Conservation (phyloP, 2,797 vertebrate genomes). For the Harpagifer antarcticus region DNA sequence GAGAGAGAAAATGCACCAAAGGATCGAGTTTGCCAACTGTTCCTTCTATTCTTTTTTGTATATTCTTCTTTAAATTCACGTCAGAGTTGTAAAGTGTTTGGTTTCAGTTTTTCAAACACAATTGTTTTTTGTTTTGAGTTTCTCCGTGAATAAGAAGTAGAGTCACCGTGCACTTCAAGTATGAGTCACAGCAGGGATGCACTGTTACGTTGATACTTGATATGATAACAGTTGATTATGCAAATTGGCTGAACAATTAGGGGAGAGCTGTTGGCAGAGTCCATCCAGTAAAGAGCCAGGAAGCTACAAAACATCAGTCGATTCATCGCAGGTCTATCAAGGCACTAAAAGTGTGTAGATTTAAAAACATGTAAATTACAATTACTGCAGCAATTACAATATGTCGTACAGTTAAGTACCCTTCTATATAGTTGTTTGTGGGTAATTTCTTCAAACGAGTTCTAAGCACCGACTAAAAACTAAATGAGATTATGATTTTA, state of each 20-base stretch:
- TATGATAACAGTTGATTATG: background rate
- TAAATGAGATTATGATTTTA: background rate
- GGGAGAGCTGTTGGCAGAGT: constrained; percentile 48
- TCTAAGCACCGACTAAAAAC: background rate
- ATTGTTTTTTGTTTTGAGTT: background rate
- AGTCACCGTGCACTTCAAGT: constrained; percentile 2
- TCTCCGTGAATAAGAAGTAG: background rate
- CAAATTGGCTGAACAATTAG: constrained; percentile 12
- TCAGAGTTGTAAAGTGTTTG: background rate
- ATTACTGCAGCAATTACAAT: background rate
- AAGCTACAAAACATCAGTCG: constrained; percentile 17
- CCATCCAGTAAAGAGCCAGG: constrained; percentile 23
- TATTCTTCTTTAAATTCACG: background rate
- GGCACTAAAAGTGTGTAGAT: background rate
- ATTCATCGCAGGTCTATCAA: constrained; percentile 7
- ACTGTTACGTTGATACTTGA: background rate
- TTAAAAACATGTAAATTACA: background rate
- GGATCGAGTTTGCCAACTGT: constrained; percentile 44
- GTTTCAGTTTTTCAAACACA: background rate
- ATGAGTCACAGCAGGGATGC: constrained; percentile 13
- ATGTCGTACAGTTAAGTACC: background rate
- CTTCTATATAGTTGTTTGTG: background rate
- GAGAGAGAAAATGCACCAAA: constrained; percentile 34
- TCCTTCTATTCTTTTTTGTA: constrained; percentile 3
- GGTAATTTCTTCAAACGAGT: background rate